Conservation (phyloP, 2,888 invertebrate genomes). For the Hypena proboscidalis region DNA sequence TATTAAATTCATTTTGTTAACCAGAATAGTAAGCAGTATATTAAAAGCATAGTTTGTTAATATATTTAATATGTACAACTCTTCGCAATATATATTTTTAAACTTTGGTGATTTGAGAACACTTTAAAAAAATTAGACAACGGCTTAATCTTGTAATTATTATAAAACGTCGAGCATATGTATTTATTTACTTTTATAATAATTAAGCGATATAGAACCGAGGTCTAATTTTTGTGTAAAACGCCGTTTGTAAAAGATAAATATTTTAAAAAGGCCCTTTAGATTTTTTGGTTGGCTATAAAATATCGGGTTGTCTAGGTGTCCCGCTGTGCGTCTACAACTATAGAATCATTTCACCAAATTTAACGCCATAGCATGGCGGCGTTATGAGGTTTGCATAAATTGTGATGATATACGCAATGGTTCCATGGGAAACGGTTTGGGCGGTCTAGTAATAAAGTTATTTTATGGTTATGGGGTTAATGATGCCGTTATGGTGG, state of each 20-base stretch:
- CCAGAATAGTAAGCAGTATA: too few relatives aligned
- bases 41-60: too few relatives aligned
- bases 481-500: constrained; percentile 29
- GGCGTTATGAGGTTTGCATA: constrained; percentile 63
- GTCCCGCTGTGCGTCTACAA: constrained; percentile 45
- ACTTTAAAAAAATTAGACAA: neutral
- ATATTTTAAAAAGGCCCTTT: too few relatives aligned
- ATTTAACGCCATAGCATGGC: constrained; percentile 54
- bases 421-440: constrained; percentile 59
- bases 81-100: too few relatives aligned
- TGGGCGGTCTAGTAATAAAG: constrained; percentile 55
- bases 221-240: too few relatives aligned
- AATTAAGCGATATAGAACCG: too few relatives aligned
- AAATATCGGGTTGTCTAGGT: constrained; percentile 19
- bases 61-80: too few relatives aligned
- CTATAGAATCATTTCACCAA: constrained; percentile 36
- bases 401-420: constrained; percentile 55
- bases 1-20: too few relatives aligned
- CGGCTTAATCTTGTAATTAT: neutral
- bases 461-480: constrained; percentile 20
- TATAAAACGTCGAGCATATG: constrained; percentile 9
- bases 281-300: too few relatives aligned
- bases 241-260: too few relatives aligned
- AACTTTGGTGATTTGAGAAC: too few relatives aligned
- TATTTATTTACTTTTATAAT: too few relatives aligned